Base-by-base conservation (phyloP, 2,888 invertebrate species). In the Notodonta ziczac region DNA sequence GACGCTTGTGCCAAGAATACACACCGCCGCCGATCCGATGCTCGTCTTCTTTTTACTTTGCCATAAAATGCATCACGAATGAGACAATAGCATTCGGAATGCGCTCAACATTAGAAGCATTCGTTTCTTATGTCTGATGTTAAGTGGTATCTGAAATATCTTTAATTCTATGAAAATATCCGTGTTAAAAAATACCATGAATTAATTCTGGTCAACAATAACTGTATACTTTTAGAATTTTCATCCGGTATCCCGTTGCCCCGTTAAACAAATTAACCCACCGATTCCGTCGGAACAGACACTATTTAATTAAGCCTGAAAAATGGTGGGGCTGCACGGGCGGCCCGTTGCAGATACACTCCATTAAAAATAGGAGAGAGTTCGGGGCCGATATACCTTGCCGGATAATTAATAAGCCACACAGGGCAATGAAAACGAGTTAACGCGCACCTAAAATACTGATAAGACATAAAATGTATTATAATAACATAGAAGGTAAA, bases 241-340 rank as follows among this genome's bases (percentile, higher is more conserved):
- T 72, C 61, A 68, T 76, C 74, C 66, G 55, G 67, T 70, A 60
- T 66, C 66, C 67, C 62, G 59, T 64, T 57, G 60, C 53, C 56
- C 60, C 60, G 61, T 67, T 65, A 70, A 76, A 77, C 74, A 77
- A 79, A 76, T 79, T 72, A 76, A 74, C 61, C 65, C 53, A 68
- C 72, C 72, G 70, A 58, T 64, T 69, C 62, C 57, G 67, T 67
- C 61, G 52, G 69, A 70, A 62, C 60, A 70, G 67, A 75, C 67
- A 76, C 78, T 76, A 77, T 80, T 82, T 79, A 81, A 82, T 83
- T 83, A 82, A 77, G 74, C 63, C 62, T 81, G 81, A 83, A 83
- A 82, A 81, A 82, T 80, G 69, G 60, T 61, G 58, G 66, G 70
- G 61, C 62, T 72, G 58, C 64, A 58, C 63, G 65, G 58, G 46